Percentiles rank a stretch among this genome's conserved stretches.
These are phyloP conservation scores for Ricordea florida DNA, from an alignment of 92 coral and sea anemone genomes.

Conservation along the genomic window DNA sequence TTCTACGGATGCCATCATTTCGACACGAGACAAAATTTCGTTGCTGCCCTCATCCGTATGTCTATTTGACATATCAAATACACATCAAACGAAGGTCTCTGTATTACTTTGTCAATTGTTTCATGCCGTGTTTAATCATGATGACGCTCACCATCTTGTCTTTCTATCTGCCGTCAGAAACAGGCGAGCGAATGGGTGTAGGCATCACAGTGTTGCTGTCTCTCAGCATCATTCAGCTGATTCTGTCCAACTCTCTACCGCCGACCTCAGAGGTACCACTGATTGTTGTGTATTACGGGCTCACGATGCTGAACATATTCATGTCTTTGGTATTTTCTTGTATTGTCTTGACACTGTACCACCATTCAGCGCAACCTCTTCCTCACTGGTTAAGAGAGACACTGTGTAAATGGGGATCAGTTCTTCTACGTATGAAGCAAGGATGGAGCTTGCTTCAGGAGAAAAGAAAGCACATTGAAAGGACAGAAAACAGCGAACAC, in stretches of 20 bases:
- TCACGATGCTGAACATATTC: slow-evolving; percentile 84
- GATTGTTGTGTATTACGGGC: slow-evolving; percentile 81
- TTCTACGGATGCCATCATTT: slow-evolving; percentile 77
- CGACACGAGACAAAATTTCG: slow-evolving; percentile 75
- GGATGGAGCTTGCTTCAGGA: slow-evolving; percentile 71
- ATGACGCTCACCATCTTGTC: slow-evolving; percentile 79
- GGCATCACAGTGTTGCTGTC: slow-evolving; percentile 87
- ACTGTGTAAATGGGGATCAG: slow-evolving; percentile 77
- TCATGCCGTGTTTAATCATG: slow-evolving; percentile 91
- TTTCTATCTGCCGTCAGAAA: slow-evolving; percentile 79
- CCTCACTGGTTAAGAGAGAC: slow-evolving; percentile 52
- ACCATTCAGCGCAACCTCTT: slow-evolving; percentile 47
- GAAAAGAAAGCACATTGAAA: slow-evolving; percentile 48
- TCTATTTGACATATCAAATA: slow-evolving; percentile 74
- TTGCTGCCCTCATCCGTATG: slow-evolving; percentile 81
- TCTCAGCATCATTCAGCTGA: slow-evolving; percentile 85
- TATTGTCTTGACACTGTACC: slow-evolving; percentile 68
- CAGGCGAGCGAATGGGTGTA: slow-evolving; percentile 92
- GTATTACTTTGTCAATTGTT: slow-evolving; percentile 81
- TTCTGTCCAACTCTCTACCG: slow-evolving; percentile 84
- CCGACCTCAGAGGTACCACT: slow-evolving; percentile 89
- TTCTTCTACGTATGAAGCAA: slow-evolving; percentile 54
- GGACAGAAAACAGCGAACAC: not conserved
- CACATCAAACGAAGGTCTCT: slow-evolving; percentile 77
- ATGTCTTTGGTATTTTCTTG: slow-evolving; percentile 81